phyloP scores from a whole-genome alignment of 2,888 invertebrate genomes.

The Linnaemya tessellans region DNA sequence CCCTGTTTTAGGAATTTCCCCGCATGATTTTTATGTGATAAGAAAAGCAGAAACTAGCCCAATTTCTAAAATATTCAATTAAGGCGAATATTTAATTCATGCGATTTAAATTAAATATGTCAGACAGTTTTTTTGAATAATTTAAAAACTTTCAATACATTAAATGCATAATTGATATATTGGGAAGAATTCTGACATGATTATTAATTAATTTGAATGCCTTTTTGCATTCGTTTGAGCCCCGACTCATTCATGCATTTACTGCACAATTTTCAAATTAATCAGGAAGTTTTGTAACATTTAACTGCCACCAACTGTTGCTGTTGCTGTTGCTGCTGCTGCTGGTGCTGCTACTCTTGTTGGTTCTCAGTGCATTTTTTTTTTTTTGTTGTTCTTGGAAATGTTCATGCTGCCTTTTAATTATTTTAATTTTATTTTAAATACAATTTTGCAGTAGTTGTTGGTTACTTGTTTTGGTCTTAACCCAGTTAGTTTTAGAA shows the following conservation, averaged over 20 bases:
- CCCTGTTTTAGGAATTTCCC: background rate
- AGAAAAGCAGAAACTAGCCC: background rate
- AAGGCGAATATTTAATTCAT: background rate
- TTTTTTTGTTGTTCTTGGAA: background rate
- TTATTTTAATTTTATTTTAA: constrained; percentile 23
- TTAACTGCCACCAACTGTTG: constrained; percentile 33
- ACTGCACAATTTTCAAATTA: constrained; percentile 2
- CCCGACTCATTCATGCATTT: background rate
- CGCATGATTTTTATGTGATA: background rate
- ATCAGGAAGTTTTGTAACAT: constrained; percentile 50
- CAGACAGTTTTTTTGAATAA: constrained; percentile 3
- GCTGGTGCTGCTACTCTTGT: background rate
- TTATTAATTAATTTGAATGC: constrained; percentile 34
- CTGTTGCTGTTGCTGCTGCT: background rate
- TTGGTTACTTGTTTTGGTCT: constrained; percentile 44
- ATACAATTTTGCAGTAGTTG: constrained; percentile 2
- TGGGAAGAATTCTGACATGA: constrained; percentile 49
- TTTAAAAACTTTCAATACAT: background rate
- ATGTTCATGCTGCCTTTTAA: background rate
- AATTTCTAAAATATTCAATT: constrained; percentile 2
- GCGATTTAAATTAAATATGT: constrained; percentile 11
- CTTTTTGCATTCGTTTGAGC: background rate
- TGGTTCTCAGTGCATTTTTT: background rate
- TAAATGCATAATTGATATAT: constrained; percentile 35
- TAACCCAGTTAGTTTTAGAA: constrained; percentile 57